Percentiles rank a stretch among this genome's conserved stretches.
phyloP scores from a whole-genome alignment of 2,888 invertebrate species.

The Apotomis capreana region DNA sequence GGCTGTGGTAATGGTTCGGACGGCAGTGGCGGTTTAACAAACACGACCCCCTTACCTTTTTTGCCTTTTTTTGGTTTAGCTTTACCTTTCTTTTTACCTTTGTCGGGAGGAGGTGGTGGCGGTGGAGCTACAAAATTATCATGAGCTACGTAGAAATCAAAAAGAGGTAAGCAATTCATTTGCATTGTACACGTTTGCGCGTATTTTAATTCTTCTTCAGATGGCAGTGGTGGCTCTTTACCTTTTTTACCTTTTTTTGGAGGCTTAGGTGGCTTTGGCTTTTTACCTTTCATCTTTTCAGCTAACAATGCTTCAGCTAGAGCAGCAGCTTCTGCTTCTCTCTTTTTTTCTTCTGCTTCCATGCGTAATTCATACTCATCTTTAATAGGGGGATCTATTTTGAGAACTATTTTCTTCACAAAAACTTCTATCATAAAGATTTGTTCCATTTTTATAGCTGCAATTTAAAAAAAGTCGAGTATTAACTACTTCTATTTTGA shows the following conservation, averaged over 20 bases:
- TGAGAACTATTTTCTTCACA: slow-evolving; percentile 73
- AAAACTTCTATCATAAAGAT: slow-evolving; percentile 79
- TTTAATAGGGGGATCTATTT: slow-evolving; percentile 73
- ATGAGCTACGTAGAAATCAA: slow-evolving; percentile 77
- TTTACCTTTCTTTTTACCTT: slow-evolving; percentile 51
- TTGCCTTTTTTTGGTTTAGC: slow-evolving; percentile 61
- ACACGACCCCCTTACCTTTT: slow-evolving; percentile 56
- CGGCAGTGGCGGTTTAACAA: slow-evolving; percentile 62
- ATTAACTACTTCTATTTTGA: no score
- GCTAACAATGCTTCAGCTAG: slow-evolving; percentile 43
- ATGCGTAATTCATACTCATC: slow-evolving; percentile 73
- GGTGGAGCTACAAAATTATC: slow-evolving; percentile 76
- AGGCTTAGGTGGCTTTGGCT: slow-evolving; percentile 50
- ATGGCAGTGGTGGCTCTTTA: slow-evolving; percentile 70
- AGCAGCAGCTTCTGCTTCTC: slow-evolving; percentile 65
- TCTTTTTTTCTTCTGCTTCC: slow-evolving; percentile 67
- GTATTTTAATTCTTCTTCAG: slow-evolving; percentile 78
- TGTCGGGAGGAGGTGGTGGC: slow-evolving; percentile 65
- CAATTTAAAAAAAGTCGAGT: background rate
- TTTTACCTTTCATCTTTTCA: slow-evolving; percentile 54
- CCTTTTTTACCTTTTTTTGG: slow-evolving; percentile 67
- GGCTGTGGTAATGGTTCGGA: slow-evolving; percentile 78
- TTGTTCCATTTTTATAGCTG: slow-evolving; percentile 67
- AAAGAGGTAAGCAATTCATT: slow-evolving; percentile 74
- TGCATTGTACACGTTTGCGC: slow-evolving; percentile 77